Conservation (phyloP, 2,888 invertebrate species). For the Pseudeuparius sepicola region DNA sequence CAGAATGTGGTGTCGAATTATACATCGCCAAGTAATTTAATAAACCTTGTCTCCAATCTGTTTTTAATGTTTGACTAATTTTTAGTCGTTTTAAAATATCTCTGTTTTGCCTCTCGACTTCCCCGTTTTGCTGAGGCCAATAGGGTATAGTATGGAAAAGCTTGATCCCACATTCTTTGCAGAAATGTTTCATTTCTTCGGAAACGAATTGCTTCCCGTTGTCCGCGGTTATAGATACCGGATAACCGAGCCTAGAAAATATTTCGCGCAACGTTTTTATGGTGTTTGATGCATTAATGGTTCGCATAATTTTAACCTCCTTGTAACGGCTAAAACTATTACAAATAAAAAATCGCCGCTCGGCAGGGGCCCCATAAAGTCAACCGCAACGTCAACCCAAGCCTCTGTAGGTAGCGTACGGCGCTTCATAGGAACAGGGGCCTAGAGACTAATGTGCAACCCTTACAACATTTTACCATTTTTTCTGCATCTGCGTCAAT, state of each 20-base stretch:
- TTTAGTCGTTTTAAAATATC: constrained; percentile 18
- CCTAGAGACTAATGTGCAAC: constrained; percentile 18
- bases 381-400: constrained; percentile 21
- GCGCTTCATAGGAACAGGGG: constrained; percentile 17
- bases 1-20: constrained; percentile 25
- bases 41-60: constrained; percentile 23
- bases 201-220: constrained; percentile 20
- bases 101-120: constrained; percentile 23
- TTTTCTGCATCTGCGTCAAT: constrained; percentile 27
- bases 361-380: constrained; percentile 23
- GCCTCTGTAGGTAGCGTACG: constrained; percentile 13
- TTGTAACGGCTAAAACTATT: no score
- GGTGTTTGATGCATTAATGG: no score
- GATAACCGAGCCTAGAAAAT: constrained; percentile 19
- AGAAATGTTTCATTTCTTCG: constrained; percentile 18
- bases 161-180: constrained; percentile 7
- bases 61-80: constrained; percentile 14
- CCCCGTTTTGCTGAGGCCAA: constrained; percentile 26
- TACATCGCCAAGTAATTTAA: constrained; percentile 23
- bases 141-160: constrained; percentile 19
- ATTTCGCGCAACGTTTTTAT: no score
- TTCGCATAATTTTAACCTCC: no score
- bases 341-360: constrained; percentile 17
- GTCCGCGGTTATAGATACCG: constrained; percentile 18
- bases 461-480: constrained; percentile 18